These are phyloP conservation scores for Eira barbara DNA, from an alignment of 2,113 vertebrate genomes.

Conservation along the genomic window DNA sequence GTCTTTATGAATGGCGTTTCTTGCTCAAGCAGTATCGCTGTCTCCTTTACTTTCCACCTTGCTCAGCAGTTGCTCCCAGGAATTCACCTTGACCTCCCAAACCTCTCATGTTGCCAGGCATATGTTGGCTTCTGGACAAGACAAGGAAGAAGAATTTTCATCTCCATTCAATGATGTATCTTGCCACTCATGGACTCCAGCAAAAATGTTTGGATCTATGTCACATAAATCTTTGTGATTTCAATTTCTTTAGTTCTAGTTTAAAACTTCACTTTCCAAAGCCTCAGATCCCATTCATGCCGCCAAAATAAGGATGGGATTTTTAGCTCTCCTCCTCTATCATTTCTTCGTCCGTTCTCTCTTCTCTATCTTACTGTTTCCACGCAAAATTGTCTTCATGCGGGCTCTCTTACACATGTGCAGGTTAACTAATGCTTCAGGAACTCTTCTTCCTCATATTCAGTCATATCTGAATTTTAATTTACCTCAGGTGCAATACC, in stretches of 20 bases:
- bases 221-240: background rate
- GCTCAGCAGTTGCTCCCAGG: background rate
- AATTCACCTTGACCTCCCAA: background rate
- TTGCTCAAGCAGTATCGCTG: background rate
- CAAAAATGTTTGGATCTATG: background rate
- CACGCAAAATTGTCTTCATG: background rate
- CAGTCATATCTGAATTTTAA: background rate
- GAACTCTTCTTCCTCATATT: background rate
- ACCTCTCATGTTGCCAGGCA: background rate
- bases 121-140: background rate
- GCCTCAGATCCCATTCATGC: background rate
- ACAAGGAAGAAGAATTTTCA: background rate
- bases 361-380: background rate
- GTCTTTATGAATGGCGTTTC: background rate
- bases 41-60: background rate
- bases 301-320: background rate
- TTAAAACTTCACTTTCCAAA: background rate
- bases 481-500: background rate
- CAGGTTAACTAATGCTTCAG: background rate
- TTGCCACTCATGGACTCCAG: background rate
- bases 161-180: background rate
- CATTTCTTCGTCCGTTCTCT: background rate
- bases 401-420: background rate
- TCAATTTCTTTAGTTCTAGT: background rate
- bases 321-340: background rate